phyloP scores from a whole-genome alignment of 1,140 invertebrate genomes.

The Ridgeia piscesae region DNA sequence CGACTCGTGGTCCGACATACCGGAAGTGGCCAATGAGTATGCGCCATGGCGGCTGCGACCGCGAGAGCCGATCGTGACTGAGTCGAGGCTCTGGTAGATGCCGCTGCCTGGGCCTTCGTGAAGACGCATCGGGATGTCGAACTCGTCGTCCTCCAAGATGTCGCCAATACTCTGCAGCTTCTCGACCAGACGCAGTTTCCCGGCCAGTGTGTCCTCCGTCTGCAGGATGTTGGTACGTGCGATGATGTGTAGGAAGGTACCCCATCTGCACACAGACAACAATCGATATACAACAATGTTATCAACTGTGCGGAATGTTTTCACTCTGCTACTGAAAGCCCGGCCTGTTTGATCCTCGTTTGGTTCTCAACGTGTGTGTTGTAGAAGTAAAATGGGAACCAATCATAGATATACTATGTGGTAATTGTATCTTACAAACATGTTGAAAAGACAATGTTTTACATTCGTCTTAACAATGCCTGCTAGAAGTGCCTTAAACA shows the following conservation, averaged over 20 bases:
- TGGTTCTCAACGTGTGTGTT: no score
- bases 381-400: no score
- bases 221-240: conserved; percentile 18
- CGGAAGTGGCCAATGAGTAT: neutral
- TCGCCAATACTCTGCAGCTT: conserved; percentile 18
- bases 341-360: no score
- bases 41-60: neutral
- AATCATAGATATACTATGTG: no score
- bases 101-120: neutral
- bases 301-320: neutral
- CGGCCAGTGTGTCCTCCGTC: neutral
- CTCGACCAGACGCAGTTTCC: conserved; percentile 8
- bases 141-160: conserved; percentile 2
- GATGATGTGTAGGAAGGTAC: conserved; percentile 21
- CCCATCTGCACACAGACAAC: conserved; percentile 5
- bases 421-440: no score
- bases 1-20: neutral
- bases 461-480: no score
- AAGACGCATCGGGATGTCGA: neutral
- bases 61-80: neutral
- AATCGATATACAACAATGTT: neutral
- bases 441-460: no score
- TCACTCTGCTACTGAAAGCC: no score
- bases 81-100: neutral
- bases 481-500: no score